phyloP scores from a whole-genome alignment of 2,888 invertebrate genomes.

The Tenthredo mesomela region DNA sequence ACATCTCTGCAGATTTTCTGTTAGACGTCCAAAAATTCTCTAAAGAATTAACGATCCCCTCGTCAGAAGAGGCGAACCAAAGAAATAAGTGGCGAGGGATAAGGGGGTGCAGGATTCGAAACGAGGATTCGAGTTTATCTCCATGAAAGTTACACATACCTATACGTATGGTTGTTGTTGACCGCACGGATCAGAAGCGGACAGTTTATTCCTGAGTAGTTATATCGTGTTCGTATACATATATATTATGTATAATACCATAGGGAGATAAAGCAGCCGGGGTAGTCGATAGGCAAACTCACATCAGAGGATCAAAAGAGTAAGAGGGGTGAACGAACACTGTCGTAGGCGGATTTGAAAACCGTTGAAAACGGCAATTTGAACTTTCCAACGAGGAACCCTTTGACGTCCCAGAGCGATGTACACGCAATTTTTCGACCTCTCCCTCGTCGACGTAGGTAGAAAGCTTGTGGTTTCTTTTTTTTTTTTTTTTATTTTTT shows the following conservation, averaged over 20 bases:
- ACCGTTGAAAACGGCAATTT: slow-evolving; percentile 30
- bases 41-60: background rate
- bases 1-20: background rate
- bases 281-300: background rate
- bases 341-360: slow-evolving; percentile 31
- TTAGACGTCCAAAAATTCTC: background rate
- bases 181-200: background rate
- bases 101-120: background rate
- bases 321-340: background rate
- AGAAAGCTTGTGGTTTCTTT: background rate
- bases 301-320: background rate
- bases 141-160: background rate
- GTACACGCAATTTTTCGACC: slow-evolving; percentile 15
- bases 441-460: background rate
- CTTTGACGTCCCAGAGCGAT: slow-evolving; percentile 8
- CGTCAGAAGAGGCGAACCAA: slow-evolving; percentile 4
- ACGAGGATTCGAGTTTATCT: background rate
- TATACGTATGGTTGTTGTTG: background rate
- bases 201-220: background rate
- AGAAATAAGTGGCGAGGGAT: no score
- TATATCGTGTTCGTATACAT: background rate
- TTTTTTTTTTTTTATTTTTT: background rate
- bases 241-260: background rate
- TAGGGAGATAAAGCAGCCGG: background rate
- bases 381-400: slow-evolving; percentile 26